Evolutionary conservation across 2,888 invertebrate species (phyloP).

Genomic region (Sialis lutaria): DNA sequence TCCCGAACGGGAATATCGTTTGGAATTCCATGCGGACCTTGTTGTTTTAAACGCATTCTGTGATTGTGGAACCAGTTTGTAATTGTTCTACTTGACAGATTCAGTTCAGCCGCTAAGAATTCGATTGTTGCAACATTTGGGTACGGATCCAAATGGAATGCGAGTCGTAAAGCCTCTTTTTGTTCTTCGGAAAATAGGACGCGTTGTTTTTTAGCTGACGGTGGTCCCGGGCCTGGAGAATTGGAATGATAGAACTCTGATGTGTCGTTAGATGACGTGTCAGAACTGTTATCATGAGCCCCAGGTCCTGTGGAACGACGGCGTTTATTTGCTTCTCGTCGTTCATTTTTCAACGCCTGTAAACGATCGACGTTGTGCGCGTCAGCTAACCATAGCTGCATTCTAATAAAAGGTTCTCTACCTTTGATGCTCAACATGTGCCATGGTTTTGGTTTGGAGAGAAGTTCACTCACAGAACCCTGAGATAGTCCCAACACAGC

Average conservation of each 20-base stretch:
- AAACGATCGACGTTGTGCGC: constrained; percentile 87
- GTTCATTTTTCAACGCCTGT: constrained; percentile 78
- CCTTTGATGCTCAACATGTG: constrained; percentile 98
- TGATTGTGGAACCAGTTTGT: constrained; percentile 99
- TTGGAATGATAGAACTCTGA: constrained; percentile 78
- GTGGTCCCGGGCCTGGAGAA: constrained; percentile 59
- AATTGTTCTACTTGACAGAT: constrained; percentile 85
- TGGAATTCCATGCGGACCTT: constrained; percentile 54
- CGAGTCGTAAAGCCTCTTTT: constrained; percentile 85
- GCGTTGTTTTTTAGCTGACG: constrained; percentile 85
- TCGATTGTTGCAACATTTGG: constrained; percentile 94
- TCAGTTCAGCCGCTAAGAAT: constrained; percentile 80
- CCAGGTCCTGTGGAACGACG: constrained; percentile 68
- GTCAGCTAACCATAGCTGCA: constrained; percentile 95
- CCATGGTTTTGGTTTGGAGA: constrained; percentile 98
- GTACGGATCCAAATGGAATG: constrained; percentile 92
- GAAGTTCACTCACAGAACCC: constrained; percentile 90
- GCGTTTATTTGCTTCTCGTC: constrained; percentile 80
- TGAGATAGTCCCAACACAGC: constrained; percentile 92
- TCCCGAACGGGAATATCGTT: constrained; percentile 60
- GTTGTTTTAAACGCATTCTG: constrained; percentile 92
- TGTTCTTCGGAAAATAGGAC: constrained; percentile 97
- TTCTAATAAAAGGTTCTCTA: constrained; percentile 86
- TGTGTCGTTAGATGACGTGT: constrained; percentile 76
- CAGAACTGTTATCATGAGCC: constrained; percentile 71